Conservation (phyloP, 2,888 invertebrate species). For the Eilema sororculum region DNA sequence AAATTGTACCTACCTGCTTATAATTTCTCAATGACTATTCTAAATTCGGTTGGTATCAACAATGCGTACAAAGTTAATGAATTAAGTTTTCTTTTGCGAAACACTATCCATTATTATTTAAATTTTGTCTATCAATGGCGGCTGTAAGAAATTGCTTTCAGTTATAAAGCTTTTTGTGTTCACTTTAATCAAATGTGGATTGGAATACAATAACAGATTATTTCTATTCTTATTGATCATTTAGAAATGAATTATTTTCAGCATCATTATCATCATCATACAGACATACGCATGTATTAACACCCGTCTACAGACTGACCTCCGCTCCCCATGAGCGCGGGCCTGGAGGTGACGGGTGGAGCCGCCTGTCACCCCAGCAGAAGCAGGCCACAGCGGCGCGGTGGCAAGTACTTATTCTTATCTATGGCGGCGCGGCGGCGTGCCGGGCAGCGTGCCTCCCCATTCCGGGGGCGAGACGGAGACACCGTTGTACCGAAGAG, state of each 20-base stretch:
- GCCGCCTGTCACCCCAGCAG: too few relatives aligned
- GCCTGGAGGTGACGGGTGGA: too few relatives aligned
- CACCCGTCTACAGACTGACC: too few relatives aligned
- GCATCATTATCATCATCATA: too few relatives aligned
- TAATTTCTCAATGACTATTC: not conserved
- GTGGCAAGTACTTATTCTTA: too few relatives aligned
- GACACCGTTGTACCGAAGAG: too few relatives aligned
- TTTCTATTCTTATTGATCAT: not conserved
- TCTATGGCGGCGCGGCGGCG: too few relatives aligned
- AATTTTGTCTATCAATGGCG: not conserved
- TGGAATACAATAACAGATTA: not conserved
- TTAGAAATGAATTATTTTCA: not conserved
- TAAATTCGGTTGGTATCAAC: not conserved
- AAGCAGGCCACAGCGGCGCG: too few relatives aligned
- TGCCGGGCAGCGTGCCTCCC: too few relatives aligned
- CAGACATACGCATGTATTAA: too few relatives aligned
- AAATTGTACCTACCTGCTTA: not conserved
- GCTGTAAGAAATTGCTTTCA: not conserved
- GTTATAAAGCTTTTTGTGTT: not conserved
- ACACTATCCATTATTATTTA: not conserved
- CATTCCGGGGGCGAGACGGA: too few relatives aligned
- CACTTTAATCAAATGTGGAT: not conserved
- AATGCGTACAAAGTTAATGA: not conserved
- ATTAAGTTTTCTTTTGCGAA: not conserved
- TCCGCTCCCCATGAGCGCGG: too few relatives aligned